A percentile compares a stretch with the other conserved stretches of the same genome.
Conservation (phyloP, 2,113 vertebrate species). For the Periophthalmus modestus region DNA sequence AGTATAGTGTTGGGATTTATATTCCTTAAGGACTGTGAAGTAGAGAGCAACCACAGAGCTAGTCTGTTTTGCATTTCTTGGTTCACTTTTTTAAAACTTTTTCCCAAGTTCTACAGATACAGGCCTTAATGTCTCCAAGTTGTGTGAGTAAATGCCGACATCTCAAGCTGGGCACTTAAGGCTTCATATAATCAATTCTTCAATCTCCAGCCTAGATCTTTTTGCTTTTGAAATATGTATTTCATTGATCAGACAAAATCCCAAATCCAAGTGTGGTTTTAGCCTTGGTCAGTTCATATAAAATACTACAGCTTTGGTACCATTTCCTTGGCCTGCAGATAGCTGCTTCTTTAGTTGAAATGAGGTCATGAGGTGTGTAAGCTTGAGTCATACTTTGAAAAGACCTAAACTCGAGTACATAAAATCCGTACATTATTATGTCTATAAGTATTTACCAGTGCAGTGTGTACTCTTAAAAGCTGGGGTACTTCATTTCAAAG, state of each 20-base stretch:
- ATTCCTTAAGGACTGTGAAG: conserved; percentile 8
- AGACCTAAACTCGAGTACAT: too few relatives aligned
- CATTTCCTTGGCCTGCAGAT: conserved; percentile 24
- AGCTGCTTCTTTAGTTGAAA: conserved; percentile 26
- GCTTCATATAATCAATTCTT: conserved; percentile 31
- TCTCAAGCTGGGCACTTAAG: conserved; percentile 4
- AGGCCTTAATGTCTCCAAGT: neutral
- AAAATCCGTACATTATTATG: too few relatives aligned
- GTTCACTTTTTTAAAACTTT: neutral
- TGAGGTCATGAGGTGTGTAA: too few relatives aligned
- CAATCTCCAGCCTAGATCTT: conserved; percentile 12
- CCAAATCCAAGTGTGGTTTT: conserved; percentile 3
- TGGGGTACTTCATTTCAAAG: too few relatives aligned
- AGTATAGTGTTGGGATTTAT: neutral
- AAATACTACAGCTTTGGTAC: conserved; percentile 9
- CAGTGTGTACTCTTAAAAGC: too few relatives aligned
- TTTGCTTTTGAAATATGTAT: conserved; percentile 8
- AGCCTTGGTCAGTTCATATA: conserved; percentile 30
- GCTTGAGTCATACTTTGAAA: too few relatives aligned
- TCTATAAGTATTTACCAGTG: too few relatives aligned
- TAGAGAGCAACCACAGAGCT: neutral
- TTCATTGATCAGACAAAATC: conserved; percentile 32
- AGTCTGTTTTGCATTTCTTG: neutral
- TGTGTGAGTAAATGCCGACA: conserved; percentile 7
- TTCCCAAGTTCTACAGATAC: neutral